Percentiles rank a stretch among this genome's conserved stretches.
Evolutionary conservation across 2,797 vertebrate genomes (phyloP).

Genomic region (Linurgus olivaceus): DNA sequence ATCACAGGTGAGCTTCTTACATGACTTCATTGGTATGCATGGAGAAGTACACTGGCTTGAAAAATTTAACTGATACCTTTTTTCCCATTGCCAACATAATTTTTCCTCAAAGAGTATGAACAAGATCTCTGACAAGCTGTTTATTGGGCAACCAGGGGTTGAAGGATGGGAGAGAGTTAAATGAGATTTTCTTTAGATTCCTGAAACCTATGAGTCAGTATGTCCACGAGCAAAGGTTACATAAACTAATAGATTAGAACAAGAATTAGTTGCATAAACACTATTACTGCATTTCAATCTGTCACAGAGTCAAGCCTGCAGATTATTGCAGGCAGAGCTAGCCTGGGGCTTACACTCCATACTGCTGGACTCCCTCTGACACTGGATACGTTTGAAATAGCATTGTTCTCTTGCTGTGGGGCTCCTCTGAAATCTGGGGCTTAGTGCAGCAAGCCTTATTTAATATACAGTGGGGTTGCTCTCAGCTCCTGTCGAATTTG

Average conservation of each 20-base stretch:
- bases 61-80: background rate
- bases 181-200: background rate
- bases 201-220: background rate
- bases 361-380: background rate
- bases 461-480: background rate
- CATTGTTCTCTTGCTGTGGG: background rate
- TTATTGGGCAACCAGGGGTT: background rate
- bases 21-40: background rate
- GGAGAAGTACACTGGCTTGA: background rate
- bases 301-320: slow-evolving; percentile 26
- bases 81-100: rapidly evolving
- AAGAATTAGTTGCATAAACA: slow-evolving; percentile 64
- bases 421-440: background rate
- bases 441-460: background rate
- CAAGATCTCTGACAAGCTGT: background rate
- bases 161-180: slow-evolving; percentile 1
- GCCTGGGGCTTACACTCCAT: background rate
- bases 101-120: background rate
- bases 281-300: slow-evolving; percentile 50
- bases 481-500: background rate
- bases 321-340: slow-evolving; percentile 33
- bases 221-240: slow-evolving; percentile 44
- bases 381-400: background rate
- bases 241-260: slow-evolving; percentile 64
- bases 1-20: background rate